phyloP scores from a whole-genome alignment of 2,113 vertebrate species.

The Amblyornis subalaris region DNA sequence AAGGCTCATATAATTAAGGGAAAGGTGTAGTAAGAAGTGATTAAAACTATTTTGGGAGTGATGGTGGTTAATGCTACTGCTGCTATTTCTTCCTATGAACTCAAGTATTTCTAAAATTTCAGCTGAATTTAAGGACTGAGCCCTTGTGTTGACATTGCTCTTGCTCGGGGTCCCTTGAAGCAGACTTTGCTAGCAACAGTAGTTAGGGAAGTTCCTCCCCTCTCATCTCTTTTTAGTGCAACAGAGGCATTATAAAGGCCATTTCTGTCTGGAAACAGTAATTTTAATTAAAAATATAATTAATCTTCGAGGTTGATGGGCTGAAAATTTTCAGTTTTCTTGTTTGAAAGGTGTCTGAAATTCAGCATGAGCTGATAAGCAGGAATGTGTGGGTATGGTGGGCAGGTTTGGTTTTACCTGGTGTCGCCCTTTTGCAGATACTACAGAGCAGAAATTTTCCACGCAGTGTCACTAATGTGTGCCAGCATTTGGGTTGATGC shows the following conservation, averaged over 20 bases:
- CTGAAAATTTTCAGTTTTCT: neutral
- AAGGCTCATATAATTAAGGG: neutral
- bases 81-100: neutral
- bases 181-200: neutral
- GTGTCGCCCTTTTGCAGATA: neutral
- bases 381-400: neutral
- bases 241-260: neutral
- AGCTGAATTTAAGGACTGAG: neutral
- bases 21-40: neutral
- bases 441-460: neutral
- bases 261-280: neutral
- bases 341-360: neutral
- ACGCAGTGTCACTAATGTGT: rapidly evolving
- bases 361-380: neutral
- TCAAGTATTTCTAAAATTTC: neutral
- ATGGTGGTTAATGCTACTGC: neutral
- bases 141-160: neutral
- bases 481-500: neutral
- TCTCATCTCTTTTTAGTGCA: neutral
- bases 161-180: neutral
- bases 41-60: neutral
- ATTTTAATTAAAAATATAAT: neutral
- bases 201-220: neutral
- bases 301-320: neutral
- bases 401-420: neutral